These are phyloP conservation scores for Polydrusus tereticollis DNA, from an alignment of 2,888 invertebrate genomes.

Conservation along the genomic window DNA sequence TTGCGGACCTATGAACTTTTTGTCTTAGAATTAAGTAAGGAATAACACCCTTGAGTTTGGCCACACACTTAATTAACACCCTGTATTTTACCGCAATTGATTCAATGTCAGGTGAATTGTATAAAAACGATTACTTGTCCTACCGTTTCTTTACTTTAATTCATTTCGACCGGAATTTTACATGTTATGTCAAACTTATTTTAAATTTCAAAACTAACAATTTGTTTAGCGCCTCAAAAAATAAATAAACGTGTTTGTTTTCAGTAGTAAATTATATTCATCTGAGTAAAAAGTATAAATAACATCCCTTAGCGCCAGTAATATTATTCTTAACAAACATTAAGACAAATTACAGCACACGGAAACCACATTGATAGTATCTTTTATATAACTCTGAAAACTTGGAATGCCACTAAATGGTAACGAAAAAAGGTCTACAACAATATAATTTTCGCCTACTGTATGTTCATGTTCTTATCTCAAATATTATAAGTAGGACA, in stretches of 20 bases:
- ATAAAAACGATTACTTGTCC: no score
- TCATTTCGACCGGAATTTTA: no score
- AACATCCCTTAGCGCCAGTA: neutral
- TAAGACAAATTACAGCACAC: neutral
- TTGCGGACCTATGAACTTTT: no score
- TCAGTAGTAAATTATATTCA: conserved; percentile 4
- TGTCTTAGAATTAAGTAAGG: no score
- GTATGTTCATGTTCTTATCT: neutral
- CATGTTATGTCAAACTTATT: no score
- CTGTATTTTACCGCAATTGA: no score
- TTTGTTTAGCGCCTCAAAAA: neutral
- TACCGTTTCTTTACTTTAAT: no score
- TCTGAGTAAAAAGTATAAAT: neutral
- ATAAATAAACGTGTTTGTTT: conserved; percentile 9
- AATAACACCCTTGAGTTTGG: no score
- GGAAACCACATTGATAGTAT: neutral
- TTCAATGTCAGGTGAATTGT: no score
- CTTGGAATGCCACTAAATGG: neutral
- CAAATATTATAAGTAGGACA: neutral
- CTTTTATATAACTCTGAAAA: neutral
- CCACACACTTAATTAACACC: no score
- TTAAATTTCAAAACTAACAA: neutral
- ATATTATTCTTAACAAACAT: neutral
- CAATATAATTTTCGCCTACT: neutral
- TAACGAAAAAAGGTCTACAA: neutral